These are phyloP conservation scores for Clarias macrocephalus DNA, from an alignment of 2,113 vertebrate genomes.

Conservation along the genomic window DNA sequence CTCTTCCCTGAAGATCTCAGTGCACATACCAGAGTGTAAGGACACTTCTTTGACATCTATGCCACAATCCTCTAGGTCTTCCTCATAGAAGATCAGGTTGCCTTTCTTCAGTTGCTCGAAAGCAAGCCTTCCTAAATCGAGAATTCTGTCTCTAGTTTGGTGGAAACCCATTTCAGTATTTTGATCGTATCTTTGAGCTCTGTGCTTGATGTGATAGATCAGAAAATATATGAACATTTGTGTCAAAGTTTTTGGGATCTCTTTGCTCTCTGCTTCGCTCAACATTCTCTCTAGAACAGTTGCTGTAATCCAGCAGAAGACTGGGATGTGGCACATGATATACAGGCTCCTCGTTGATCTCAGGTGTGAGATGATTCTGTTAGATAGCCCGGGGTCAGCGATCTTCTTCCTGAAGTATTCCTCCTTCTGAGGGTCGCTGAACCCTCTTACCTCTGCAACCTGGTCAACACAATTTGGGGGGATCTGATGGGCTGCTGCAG, in stretches of 20 bases:
- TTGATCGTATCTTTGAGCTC: not conserved
- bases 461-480: not conserved
- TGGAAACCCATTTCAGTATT: not conserved
- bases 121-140: not conserved
- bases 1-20: not conserved
- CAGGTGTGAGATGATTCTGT: not conserved
- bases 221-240: not conserved
- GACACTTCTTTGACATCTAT: not conserved
- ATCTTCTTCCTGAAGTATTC: not conserved
- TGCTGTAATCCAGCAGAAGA: not conserved
- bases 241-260: not conserved
- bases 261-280: not conserved
- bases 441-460: not conserved
- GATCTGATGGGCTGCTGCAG: not conserved
- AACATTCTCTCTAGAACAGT: not conserved
- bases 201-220: not conserved
- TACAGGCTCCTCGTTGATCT: not conserved
- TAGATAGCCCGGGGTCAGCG: not conserved
- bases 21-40: not conserved
- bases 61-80: not conserved
- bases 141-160: not conserved
- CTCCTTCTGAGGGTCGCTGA: not conserved
- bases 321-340: conserved; percentile 3
- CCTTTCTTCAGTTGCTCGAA: not conserved
- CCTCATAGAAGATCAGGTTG: not conserved